Percentiles rank a stretch among this genome's conserved stretches.
phyloP scores from a whole-genome alignment of 2,113 vertebrate genomes.

The Delphinapterus leucas region DNA sequence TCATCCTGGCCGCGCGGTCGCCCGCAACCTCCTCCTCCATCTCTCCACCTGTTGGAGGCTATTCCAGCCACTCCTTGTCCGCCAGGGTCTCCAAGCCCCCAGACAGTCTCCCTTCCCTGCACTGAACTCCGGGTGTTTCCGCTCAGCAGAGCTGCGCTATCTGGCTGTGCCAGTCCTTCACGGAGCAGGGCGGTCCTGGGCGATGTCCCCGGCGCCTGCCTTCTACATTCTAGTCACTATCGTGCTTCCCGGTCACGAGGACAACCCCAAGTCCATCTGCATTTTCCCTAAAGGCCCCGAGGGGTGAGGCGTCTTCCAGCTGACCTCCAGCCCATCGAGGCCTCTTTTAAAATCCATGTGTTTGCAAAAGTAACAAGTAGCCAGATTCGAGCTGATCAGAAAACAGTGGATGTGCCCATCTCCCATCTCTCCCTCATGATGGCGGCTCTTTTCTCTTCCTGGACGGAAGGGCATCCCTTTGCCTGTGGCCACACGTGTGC shows the following conservation, averaged over 20 bases:
- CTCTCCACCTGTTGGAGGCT: neutral
- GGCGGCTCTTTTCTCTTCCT: neutral
- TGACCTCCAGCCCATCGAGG: neutral
- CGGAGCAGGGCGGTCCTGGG: neutral
- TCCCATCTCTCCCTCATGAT: accelerated
- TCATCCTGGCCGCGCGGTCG: accelerated
- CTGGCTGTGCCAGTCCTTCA: neutral
- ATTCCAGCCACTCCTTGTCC: neutral
- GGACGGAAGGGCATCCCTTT: neutral
- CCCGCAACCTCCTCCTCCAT: no score
- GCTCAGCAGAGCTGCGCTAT: neutral
- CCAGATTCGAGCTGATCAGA: neutral
- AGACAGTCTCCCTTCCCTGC: neutral
- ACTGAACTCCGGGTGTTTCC: no score
- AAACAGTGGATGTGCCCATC: neutral
- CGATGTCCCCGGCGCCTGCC: accelerated
- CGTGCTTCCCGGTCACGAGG: neutral
- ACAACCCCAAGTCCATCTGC: neutral
- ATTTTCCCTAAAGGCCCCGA: neutral
- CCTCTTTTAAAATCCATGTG: neutral
- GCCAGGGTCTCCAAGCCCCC: neutral
- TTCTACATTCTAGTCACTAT: neutral
- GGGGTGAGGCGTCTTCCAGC: neutral
- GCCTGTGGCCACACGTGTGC: no score
- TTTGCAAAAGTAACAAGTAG: neutral